Evolutionary conservation across 2,888 invertebrate species (phyloP).

Genomic region (Nomada goodeniana): DNA sequence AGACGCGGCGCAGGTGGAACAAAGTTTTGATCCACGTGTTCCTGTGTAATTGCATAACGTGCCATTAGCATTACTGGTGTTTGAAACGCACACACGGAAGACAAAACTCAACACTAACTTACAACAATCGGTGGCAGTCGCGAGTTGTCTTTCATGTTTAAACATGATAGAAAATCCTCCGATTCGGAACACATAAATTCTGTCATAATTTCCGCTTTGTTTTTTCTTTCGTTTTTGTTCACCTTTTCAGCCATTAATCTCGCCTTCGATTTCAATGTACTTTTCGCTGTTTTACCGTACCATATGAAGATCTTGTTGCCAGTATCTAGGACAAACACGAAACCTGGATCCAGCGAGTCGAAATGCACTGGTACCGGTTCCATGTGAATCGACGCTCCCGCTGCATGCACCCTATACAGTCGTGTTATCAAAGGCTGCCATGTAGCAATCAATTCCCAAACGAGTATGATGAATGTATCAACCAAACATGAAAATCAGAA

Average conservation of each 20-base stretch:
- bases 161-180: constrained; percentile 92
- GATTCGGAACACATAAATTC: constrained; percentile 94
- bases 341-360: constrained; percentile 94
- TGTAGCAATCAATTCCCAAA: not conserved
- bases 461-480: not conserved
- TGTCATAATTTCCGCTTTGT: constrained; percentile 94
- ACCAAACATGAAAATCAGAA: not conserved
- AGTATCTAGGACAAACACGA: constrained; percentile 96
- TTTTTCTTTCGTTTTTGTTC: constrained; percentile 99
- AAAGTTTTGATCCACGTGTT: constrained; percentile 90
- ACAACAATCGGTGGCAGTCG: constrained; percentile 85
- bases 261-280: constrained; percentile 94
- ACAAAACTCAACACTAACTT: constrained; percentile 53
- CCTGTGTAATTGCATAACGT: constrained; percentile 83
- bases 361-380: constrained; percentile 92
- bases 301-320: constrained; percentile 95
- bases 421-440: constrained; percentile 92
- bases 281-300: constrained; percentile 95
- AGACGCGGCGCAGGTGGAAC: constrained; percentile 89
- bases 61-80: no score
- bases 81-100: not conserved
- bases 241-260: constrained; percentile 98
- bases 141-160: constrained; percentile 86
- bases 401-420: constrained; percentile 94
- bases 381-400: constrained; percentile 94